A percentile compares a stretch with the other conserved stretches of the same genome.
phyloP scores from a whole-genome alignment of 2,888 invertebrate species.

The Mimumesa dahlbomi region DNA sequence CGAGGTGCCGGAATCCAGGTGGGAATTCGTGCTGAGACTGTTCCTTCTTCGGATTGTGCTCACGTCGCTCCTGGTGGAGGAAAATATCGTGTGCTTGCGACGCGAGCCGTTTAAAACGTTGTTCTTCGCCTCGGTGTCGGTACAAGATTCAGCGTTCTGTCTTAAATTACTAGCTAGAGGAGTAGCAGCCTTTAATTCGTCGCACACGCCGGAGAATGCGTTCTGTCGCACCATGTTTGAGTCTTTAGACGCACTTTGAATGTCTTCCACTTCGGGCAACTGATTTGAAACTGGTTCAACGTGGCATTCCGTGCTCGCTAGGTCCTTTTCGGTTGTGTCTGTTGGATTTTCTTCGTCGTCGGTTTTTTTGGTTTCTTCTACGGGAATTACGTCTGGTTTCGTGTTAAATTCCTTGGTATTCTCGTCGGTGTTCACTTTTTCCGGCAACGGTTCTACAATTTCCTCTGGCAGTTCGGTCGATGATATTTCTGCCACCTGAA shows the following conservation, averaged over 20 bases:
- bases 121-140: conserved; percentile 28
- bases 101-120: conserved; percentile 30
- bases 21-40: conserved; percentile 35
- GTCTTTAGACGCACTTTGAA: neutral
- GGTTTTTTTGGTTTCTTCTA: no score
- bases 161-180: conserved; percentile 14
- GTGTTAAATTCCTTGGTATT: neutral
- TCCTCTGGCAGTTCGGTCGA: conserved; percentile 68
- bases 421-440: conserved; percentile 6
- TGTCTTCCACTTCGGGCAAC: conserved; percentile 2
- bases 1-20: conserved; percentile 1
- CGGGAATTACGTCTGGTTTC: neutral
- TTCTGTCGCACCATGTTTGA: conserved; percentile 56
- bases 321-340: no score
- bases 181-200: conserved; percentile 49
- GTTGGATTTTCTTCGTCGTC: neutral
- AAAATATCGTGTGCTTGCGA: conserved; percentile 48
- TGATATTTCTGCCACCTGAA: conserved; percentile 74
- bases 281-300: no score
- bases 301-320: no score
- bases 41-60: conserved; percentile 36
- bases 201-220: conserved; percentile 54
- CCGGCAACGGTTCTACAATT: conserved; percentile 19
- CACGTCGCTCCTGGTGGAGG: conserved; percentile 17
- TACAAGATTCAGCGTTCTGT: conserved; percentile 11